These are phyloP conservation scores for Drosophila bifasciata DNA, from an alignment of 1,140 invertebrate genomes.

Conservation along the genomic window DNA sequence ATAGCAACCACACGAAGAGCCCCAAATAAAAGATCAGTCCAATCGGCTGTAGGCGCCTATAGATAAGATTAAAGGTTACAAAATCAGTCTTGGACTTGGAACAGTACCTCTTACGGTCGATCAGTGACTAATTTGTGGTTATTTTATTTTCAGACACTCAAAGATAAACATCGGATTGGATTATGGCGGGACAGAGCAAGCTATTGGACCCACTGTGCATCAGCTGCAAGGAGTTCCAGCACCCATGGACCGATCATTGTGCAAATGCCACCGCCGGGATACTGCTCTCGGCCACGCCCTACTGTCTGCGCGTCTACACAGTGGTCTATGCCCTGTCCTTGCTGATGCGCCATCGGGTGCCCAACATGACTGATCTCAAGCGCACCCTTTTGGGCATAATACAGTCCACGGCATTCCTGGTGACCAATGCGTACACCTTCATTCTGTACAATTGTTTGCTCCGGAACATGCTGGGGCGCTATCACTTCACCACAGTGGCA, in stretches of 20 bases:
- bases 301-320: slow-evolving; percentile 90
- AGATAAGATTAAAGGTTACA: slow-evolving; percentile 64
- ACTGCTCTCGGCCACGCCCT: slow-evolving; percentile 87
- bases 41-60: neutral
- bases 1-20: slow-evolving; percentile 28
- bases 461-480: slow-evolving; percentile 88
- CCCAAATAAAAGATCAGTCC: slow-evolving; percentile 7
- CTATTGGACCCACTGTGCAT: slow-evolving; percentile 80
- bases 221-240: slow-evolving; percentile 89
- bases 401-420: slow-evolving; percentile 91
- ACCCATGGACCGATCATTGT: slow-evolving; percentile 92
- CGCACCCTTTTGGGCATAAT: slow-evolving; percentile 88
- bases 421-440: slow-evolving; percentile 90
- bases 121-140: slow-evolving; percentile 13
- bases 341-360: slow-evolving; percentile 88
- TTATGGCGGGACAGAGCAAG: slow-evolving; percentile 89
- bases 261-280: slow-evolving; percentile 87
- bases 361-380: slow-evolving; percentile 87
- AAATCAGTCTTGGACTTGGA: slow-evolving; percentile 26
- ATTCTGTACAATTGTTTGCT: slow-evolving; percentile 88
- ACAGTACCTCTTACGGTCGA: neutral
- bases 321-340: slow-evolving; percentile 91
- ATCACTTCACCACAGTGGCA: slow-evolving; percentile 88
- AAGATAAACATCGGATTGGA: slow-evolving; percentile 1
- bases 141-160: neutral